Base-by-base conservation (phyloP, 2,888 invertebrate species). In the Hipparchia semele region DNA sequence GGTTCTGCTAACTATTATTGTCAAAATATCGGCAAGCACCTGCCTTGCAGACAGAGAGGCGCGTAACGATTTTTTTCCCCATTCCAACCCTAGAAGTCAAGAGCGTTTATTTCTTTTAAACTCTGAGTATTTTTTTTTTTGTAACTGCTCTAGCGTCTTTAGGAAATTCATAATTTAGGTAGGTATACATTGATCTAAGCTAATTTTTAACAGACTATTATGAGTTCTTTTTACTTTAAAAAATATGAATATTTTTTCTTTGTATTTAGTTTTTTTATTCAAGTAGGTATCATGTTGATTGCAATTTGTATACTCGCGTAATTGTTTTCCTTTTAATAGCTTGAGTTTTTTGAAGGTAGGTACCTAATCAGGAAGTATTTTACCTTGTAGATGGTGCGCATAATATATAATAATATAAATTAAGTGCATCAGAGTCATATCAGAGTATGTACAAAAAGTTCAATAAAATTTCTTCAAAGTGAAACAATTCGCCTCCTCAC, bases 1-100 rank as follows among this genome's bases (percentile, higher is more conserved):
- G 90, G 89, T 90, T 91, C 90, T 90, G 90, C 91, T 93, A 92
- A 93, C 87, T 91, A 89, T 89, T 87, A 86, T 90, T 92, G 92
- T 94, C 93, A 92, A 93, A 93, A 94, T 91, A 94, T 88, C 87
- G 85, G 86, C 84, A 80, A 86, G 78, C 93, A 94, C 92, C 92
- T 93, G 93, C 87, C 83, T 83, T 73, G 81, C 76, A 92, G 92
- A 92, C 91, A 85, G 86, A 83, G 83, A 82, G 92, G 88, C 90
- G 90, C 87, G 84, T 88, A 89, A 90, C 87, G 85, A 83, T 87
- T 86, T 78, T 77, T 73, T 69, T 62, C 23, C n/a, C 13, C 66
- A 67, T 13, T 61, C 4, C 64, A 58, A 68, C 51, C 53, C 56
- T 65, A 70, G 73, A 75, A 70, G 59, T 68, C 49, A 70, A 73